Percentiles rank a stretch among this genome's conserved stretches.
Evolutionary conservation across 2,113 vertebrate genomes (phyloP).

Genomic region (Lampris incognitus): DNA sequence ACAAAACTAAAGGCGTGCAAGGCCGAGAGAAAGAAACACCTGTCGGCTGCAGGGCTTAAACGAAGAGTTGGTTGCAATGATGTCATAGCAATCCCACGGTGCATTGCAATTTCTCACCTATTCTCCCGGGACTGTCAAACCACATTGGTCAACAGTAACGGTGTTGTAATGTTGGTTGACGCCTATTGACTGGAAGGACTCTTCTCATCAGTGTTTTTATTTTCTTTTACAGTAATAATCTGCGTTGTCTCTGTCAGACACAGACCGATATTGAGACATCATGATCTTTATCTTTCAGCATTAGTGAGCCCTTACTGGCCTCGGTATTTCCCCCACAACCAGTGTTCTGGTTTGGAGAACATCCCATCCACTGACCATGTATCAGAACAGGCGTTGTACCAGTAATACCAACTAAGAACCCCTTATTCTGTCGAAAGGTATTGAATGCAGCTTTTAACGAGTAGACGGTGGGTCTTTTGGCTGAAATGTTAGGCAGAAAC

Average conservation of each 20-base stretch:
- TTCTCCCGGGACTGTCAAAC: slow-evolving; percentile 39
- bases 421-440: slow-evolving; percentile 7
- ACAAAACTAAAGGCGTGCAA: slow-evolving; percentile 25
- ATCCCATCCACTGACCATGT: slow-evolving; percentile 3
- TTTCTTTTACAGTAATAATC: slow-evolving; percentile 9
- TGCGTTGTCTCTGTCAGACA: not conserved
- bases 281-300: not conserved
- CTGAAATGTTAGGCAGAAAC: slow-evolving; percentile 10
- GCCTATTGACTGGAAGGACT: slow-evolving; percentile 16
- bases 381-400: slow-evolving; percentile 28
- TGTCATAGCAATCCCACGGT: slow-evolving; percentile 52
- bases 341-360: slow-evolving; percentile 21
- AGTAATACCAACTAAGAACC: slow-evolving; percentile 22
- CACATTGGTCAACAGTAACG: slow-evolving; percentile 10
- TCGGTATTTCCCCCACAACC: slow-evolving; percentile 10
- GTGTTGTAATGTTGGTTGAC: slow-evolving; percentile 34
- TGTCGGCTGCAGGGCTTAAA: slow-evolving; percentile 42
- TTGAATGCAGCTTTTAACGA: slow-evolving; percentile 25
- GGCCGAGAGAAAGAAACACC: slow-evolving; percentile 58
- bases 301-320: slow-evolving; percentile 33
- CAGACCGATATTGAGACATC: slow-evolving; percentile 21
- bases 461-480: not conserved
- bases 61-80: slow-evolving; percentile 37
- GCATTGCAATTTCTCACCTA: slow-evolving; percentile 50
- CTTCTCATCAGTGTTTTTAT: not conserved